Evolutionary conservation across 2,888 invertebrate genomes (phyloP), one percentile per base, ranked within the genome.

Genomic region (Clivina fossor): DNA sequence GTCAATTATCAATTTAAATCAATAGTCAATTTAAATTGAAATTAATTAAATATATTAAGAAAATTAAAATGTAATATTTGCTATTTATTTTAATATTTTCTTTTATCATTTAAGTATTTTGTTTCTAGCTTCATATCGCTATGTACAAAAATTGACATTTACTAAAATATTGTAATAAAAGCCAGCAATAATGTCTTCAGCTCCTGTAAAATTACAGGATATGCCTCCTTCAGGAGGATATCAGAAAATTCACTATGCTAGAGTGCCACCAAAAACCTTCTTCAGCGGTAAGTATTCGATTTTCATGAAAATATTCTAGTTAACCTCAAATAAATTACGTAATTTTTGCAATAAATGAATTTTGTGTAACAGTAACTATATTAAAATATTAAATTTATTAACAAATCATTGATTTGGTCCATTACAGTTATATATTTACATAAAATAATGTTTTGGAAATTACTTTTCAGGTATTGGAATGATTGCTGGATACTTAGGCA

Each of bases 161-260:
- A 24, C 22, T 44, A 8, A 13, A n/a, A 32, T 35, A 22, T 48
- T 18, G 18, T 19, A 20, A 8, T 33, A 15, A 8, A 33, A 55
- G 41, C 16, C 15, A 16, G 18, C 32, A 57, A 44, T 33, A 57
- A 74, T 75, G 73, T 65, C 70, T 9, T 56, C 73, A 59, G 59
- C 66, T 49, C 61, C 74, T 7, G 62, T 74, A 37, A 78, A 71
- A 64, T 77, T 75, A 68, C 97, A 97, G 76, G 97, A 97, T 76
- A 80, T 97, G 82, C 96, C 97, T 68, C 97, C 97, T 59, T 75
- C 81, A 51, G 95, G 95, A 69, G 97, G 97, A 63, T 97, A 94
- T 72, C 80, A 82, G 61, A 81, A 87, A 15, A 87, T 95, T 61
- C 80, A 80, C 40, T 88, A 75, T 68, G 79, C 81, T 63, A 80